Percentiles rank a stretch among this genome's conserved stretches.
phyloP scores from a whole-genome alignment of 1,140 invertebrate genomes.

The Diorhabda carinulata region DNA sequence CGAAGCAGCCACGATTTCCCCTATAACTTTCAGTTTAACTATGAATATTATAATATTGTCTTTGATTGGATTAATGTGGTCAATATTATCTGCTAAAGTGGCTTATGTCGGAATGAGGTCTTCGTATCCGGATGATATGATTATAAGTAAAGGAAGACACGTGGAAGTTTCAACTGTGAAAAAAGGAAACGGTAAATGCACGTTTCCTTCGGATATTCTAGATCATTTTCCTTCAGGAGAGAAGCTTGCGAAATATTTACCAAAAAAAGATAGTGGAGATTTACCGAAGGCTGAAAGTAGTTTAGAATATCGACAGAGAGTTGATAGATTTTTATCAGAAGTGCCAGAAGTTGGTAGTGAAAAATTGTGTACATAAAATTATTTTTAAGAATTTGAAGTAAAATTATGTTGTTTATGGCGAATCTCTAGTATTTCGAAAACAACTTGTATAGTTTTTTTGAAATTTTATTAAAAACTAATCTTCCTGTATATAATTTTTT shows the following conservation, averaged over 20 bases:
- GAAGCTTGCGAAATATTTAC: slow-evolving; percentile 53
- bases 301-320: slow-evolving; percentile 41
- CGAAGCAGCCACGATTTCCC: slow-evolving; percentile 1
- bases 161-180: slow-evolving; percentile 51
- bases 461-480: too few relatives aligned
- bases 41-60: slow-evolving; percentile 59
- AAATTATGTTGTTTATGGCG: too few relatives aligned
- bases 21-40: slow-evolving; percentile 46
- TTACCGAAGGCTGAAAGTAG: slow-evolving; percentile 50
- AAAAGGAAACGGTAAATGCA: slow-evolving; percentile 47
- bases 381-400: not conserved
- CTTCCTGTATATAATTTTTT: too few relatives aligned
- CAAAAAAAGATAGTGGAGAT: slow-evolving; percentile 52
- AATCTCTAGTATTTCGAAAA: too few relatives aligned
- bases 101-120: slow-evolving; percentile 60
- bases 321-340: slow-evolving; percentile 39
- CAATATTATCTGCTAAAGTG: slow-evolving; percentile 55
- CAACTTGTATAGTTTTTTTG: too few relatives aligned
- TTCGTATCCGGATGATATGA: slow-evolving; percentile 54
- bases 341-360: not conserved
- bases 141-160: slow-evolving; percentile 44
- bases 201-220: slow-evolving; percentile 51
- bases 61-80: slow-evolving; percentile 58
- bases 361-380: slow-evolving; percentile 4
- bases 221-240: slow-evolving; percentile 48